Conservation (phyloP, 2,113 vertebrate species). For the Cervus canadensis region DNA sequence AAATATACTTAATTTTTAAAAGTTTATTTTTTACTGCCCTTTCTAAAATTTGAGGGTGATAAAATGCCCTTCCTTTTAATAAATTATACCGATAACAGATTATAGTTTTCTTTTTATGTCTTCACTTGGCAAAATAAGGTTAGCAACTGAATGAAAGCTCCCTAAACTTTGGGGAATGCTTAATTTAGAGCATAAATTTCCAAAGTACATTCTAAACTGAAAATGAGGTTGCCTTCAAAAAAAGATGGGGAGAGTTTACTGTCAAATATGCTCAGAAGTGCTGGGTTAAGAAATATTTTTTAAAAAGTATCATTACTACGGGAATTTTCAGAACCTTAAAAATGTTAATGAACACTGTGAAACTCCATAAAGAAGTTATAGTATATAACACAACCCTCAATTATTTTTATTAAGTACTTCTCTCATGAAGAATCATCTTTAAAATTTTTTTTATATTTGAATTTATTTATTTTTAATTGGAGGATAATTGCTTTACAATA, state of each 20-base stretch:
- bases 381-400: background rate
- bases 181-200: background rate
- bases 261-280: background rate
- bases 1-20: background rate
- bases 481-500: background rate
- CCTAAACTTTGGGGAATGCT: background rate
- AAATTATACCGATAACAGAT: background rate
- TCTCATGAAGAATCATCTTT: background rate
- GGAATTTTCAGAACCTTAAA: background rate
- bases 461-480: background rate
- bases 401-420: background rate
- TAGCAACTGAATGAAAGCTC: background rate
- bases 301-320: background rate
- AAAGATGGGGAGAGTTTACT: background rate
- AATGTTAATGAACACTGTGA: background rate
- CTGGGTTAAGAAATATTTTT: background rate
- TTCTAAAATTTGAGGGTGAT: background rate
- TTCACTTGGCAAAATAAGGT: background rate
- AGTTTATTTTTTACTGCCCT: background rate
- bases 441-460: background rate
- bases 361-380: background rate
- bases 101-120: background rate
- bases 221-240: background rate
- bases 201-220: background rate
- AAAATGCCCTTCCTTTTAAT: background rate